These are phyloP conservation scores for Pomatorhinus ruficollis DNA, from an alignment of 2,113 vertebrate genomes.

Conservation along the genomic window DNA sequence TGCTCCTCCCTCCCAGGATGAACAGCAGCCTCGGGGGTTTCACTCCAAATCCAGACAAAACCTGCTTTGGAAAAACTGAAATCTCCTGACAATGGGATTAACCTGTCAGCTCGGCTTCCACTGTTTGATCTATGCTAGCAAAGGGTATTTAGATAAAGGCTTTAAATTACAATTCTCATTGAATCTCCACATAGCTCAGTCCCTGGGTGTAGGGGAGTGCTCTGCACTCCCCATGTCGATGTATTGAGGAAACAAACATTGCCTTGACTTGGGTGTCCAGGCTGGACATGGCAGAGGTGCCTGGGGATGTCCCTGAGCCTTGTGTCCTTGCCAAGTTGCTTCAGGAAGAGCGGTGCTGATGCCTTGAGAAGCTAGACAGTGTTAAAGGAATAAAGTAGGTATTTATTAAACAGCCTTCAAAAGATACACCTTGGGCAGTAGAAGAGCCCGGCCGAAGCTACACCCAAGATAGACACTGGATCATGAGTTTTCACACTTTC, in stretches of 20 bases:
- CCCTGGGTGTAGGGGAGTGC: background rate
- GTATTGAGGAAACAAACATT: background rate
- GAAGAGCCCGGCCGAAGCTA: background rate
- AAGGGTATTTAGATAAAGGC: background rate
- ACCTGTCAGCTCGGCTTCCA: background rate
- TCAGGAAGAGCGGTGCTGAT: background rate
- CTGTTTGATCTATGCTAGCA: background rate
- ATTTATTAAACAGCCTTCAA: background rate
- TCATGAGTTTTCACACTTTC: background rate
- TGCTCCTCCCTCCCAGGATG: background rate
- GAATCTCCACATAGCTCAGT: background rate
- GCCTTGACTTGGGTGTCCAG: background rate
- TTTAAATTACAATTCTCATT: background rate
- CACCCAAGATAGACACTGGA: background rate
- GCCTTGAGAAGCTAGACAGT: background rate
- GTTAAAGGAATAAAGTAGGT: background rate
- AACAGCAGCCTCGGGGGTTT: background rate
- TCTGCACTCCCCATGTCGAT: fast-evolving
- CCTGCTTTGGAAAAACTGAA: background rate
- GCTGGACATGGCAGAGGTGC: background rate
- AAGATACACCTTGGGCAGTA: background rate
- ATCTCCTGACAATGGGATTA: slow-evolving; percentile 11
- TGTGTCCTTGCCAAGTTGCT: background rate
- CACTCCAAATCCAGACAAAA: background rate
- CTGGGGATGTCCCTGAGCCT: background rate